Conservation (phyloP, 1,140 invertebrate genomes). For the Leguminivora glycinivorella region DNA sequence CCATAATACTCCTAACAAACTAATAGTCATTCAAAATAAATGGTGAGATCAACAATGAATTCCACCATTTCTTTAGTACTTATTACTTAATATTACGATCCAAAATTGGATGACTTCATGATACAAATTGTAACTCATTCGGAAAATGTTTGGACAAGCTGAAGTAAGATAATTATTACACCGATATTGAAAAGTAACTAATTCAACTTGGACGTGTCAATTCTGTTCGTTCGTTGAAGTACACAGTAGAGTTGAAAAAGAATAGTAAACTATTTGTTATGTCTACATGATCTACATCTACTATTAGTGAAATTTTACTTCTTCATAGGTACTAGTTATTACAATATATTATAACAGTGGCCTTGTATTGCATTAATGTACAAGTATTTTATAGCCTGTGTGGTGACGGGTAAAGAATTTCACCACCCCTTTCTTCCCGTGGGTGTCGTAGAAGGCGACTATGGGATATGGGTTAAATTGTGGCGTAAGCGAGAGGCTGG, state of each 20-base stretch:
- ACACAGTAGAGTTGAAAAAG: conserved; percentile 32
- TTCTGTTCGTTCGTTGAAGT: conserved; percentile 29
- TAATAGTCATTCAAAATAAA: conserved; percentile 22
- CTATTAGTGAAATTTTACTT: too few species aligned
- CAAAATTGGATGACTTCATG: background rate
- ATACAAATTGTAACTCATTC: conserved; percentile 30
- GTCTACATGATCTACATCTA: too few species aligned
- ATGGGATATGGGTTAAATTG: too few species aligned
- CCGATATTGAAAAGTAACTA: conserved; percentile 41
- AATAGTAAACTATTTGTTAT: too few species aligned
- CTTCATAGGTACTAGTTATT: too few species aligned
- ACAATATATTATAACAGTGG: too few species aligned
- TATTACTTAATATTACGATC: background rate
- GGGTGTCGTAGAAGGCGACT: too few species aligned
- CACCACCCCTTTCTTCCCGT: too few species aligned
- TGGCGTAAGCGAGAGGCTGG: too few species aligned
- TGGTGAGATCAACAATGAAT: background rate
- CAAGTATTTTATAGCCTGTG: too few species aligned
- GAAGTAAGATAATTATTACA: conserved; percentile 37
- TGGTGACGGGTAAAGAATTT: too few species aligned
- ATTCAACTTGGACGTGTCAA: conserved; percentile 39
- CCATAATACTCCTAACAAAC: conserved; percentile 19
- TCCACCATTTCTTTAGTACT: background rate
- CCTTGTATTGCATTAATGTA: too few species aligned
- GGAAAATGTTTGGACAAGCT: conserved; percentile 38